Conservation (phyloP, 1,140 invertebrate species). For the Mizuhopecten yessoensis region DNA sequence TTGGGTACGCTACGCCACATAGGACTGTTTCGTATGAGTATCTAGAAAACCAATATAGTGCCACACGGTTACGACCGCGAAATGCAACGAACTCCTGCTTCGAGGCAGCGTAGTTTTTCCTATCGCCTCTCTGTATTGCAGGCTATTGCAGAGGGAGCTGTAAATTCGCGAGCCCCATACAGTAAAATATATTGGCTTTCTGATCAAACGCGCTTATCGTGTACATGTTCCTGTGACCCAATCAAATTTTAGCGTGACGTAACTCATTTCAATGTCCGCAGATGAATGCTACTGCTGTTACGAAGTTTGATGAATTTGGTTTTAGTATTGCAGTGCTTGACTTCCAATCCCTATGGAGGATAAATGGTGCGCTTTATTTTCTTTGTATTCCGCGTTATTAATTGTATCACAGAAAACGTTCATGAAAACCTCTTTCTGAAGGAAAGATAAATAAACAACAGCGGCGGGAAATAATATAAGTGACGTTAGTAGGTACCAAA, state of each 20-base stretch:
- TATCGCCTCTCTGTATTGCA: background rate
- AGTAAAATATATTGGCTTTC: conserved; percentile 17
- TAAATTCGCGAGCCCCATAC: background rate
- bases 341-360: background rate
- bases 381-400: background rate
- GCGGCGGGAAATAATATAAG: background rate
- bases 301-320: background rate
- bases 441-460: conserved; percentile 1
- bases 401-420: conserved; percentile 1
- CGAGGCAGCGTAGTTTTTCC: background rate
- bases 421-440: background rate
- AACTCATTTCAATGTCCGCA: conserved; percentile 11
- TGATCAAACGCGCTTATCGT: conserved; percentile 11
- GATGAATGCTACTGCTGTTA: background rate
- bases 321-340: conserved; percentile 21
- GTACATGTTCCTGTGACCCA: conserved; percentile 3
- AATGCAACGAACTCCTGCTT: background rate
- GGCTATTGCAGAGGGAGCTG: background rate
- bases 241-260: conserved; percentile 38
- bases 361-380: background rate
- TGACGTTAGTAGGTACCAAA: conserved; percentile 18
- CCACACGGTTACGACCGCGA: background rate
- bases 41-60: background rate
- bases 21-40: background rate
- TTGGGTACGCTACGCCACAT: background rate